Base-by-base conservation (phyloP, 2,113 vertebrate species). In the Pseudorasbora parva region DNA sequence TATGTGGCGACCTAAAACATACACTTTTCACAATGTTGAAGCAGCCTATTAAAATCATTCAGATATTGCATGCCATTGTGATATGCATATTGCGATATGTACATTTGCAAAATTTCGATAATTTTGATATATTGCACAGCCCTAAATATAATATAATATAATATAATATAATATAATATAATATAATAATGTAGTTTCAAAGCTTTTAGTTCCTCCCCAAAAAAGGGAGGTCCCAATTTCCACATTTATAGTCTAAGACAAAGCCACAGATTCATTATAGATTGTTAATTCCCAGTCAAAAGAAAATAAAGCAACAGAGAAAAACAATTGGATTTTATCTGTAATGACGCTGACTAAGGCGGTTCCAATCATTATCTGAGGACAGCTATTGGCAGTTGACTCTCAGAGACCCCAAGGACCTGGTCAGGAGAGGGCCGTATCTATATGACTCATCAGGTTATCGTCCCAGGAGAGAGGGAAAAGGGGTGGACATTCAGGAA, bases 401-500 rank as follows among this genome's bases (percentile, higher is more conserved):
- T 43, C 23, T 78, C n/a, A 62, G 33, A 27, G 76, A 78, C 76
- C 41, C 57, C 9, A 27, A 49, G 59, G 78, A 79, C 25, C 43
- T 30, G 25, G 73, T 19, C 72, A 73, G 43, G n/a, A 49, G 10
- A 73, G 43, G n/a, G n/a, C 14, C 12, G 4, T 49, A 54, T 75
- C 72, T 54, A 27, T 74, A 23, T 4, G 14, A 74, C 25, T 23
- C 45, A 47, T 66, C 78, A 49, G 23, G 23, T 30, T 64, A 51
- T 49, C 33, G 0, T 45, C 47, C 25, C 8, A 0, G 54, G 25
- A 83, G 33, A 68, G 45, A 30, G 4, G 6, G 27, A 71, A 62
- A 56, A 60, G 21, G 12, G 54, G 19, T 30, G 73, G 43, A 7
- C 8, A 47, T 37, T 75, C n/a, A 59, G 41, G 8, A 41, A 27